These are phyloP conservation scores for Coenobita brevimanus DNA, from an alignment of 1,140 invertebrate genomes.

Conservation along the genomic window DNA sequence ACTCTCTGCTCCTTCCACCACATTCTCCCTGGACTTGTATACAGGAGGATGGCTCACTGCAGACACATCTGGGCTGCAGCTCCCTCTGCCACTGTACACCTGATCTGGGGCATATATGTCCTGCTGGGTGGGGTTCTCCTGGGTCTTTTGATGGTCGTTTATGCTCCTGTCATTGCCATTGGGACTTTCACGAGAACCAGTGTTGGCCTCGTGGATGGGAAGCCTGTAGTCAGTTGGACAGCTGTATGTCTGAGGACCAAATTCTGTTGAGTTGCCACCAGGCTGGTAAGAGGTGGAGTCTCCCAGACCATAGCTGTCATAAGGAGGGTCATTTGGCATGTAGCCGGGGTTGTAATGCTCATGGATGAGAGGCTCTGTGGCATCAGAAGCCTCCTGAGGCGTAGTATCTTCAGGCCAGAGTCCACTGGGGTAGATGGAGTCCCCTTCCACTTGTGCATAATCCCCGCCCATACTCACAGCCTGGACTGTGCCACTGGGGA, in stretches of 20 bases:
- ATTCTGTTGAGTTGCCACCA: constrained; percentile 44
- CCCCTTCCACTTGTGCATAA: constrained; percentile 79
- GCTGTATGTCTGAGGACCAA: constrained; percentile 68
- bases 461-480: constrained; percentile 74
- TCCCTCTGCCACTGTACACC: constrained; percentile 4
- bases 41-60: constrained; percentile 17
- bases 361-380: constrained; percentile 38
- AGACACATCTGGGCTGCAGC: constrained; percentile 46
- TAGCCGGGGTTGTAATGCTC: constrained; percentile 69
- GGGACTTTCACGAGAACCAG: neutral
- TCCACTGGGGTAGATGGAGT: constrained; percentile 82
- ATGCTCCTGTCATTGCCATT: constrained; percentile 30
- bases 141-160: constrained; percentile 10
- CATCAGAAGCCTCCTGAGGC: constrained; percentile 70
- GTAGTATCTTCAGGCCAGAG: constrained; percentile 78
- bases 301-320: constrained; percentile 51
- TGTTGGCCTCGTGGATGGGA: constrained; percentile 77
- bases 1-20: constrained; percentile 61
- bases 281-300: constrained; percentile 61
- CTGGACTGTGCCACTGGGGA: too few species aligned
- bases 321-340: constrained; percentile 52
- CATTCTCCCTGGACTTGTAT: constrained; percentile 36
- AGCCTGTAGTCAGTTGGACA: constrained; percentile 87
- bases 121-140: constrained; percentile 34
- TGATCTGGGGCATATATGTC: too few species aligned